Evolutionary conservation across 2,113 vertebrate genomes (phyloP).

Genomic region (Burhinus bistriatus): DNA sequence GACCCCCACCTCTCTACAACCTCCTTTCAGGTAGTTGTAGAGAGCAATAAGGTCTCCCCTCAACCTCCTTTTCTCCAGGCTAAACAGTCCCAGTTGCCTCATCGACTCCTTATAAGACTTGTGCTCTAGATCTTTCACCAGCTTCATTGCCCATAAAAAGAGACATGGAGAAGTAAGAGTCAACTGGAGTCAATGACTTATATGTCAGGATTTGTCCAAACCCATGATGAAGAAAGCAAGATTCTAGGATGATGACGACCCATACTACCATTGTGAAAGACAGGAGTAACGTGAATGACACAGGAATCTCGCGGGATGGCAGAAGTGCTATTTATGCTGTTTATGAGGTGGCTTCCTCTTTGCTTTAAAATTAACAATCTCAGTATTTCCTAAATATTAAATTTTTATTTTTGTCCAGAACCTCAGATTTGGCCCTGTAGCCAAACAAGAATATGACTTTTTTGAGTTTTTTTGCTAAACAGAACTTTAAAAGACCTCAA

Average conservation of each 20-base stretch:
- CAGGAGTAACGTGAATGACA: neutral
- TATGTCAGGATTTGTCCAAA: neutral
- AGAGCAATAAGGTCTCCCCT: too few species aligned
- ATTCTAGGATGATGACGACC: too few species aligned
- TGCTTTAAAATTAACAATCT: neutral
- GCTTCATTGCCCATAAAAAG: neutral
- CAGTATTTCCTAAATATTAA: neutral
- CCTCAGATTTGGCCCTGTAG: neutral
- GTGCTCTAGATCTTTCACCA: too few species aligned
- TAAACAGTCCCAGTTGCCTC: too few species aligned
- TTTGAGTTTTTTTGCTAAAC: neutral
- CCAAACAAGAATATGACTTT: neutral
- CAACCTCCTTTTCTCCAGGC: too few species aligned
- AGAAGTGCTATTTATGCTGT: neutral
- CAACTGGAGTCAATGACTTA: neutral
- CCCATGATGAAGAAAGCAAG: neutral
- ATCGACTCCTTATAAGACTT: too few species aligned
- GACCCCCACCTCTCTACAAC: too few species aligned
- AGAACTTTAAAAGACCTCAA: neutral
- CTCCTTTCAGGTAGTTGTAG: too few species aligned
- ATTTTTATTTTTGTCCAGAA: neutral
- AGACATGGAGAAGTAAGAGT: neutral
- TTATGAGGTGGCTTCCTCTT: neutral
- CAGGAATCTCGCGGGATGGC: neutral
- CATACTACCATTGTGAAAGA: neutral